Base-by-base conservation (phyloP, 2,888 invertebrate species). In the Oegoconia quadripuncta region DNA sequence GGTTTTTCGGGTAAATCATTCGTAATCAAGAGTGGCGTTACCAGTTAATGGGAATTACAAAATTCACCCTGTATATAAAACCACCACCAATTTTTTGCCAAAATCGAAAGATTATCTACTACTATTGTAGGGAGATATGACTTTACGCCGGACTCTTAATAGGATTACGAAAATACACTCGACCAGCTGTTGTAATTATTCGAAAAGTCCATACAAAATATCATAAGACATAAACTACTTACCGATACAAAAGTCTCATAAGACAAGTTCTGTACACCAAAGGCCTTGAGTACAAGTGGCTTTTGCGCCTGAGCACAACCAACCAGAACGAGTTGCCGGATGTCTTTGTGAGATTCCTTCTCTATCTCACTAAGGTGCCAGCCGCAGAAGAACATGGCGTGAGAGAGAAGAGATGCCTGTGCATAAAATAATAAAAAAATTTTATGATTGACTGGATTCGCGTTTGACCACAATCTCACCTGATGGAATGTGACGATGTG, bases 231-330 rank as follows among this genome's bases (percentile, higher is more conserved):
- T 7, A 20, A 8, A 23, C 14, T 11, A 55, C 73, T 72, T 60
- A 84, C 84, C 37, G 79, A 81, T 8, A 84, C 82, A 52, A 84
- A 86, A 9, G 83, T 82, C 37, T 55, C 70, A 45, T 84, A 86
- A 0, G 87, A 86, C 37, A 87, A 58, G 40, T 83, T 81, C 41
- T 81, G 77, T 30, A 84, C 74, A 1, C 82, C 83, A 36, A 87
- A 88, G 1, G 88, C 88, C 44, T 86, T 88, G 3, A 89, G 64
- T 18, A 83, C 61, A 1, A 87, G 63, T 1, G 88, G 81, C 29
- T 79, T 80, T 46, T 88, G 83, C 16, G 88, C 77, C 47, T 83
- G 78, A n/a, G 73, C 61, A 55, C 80, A 78, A 13, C 82, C 77
- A 15, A 88, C 74, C 3, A 82, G 56, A n/a, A 83, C 67, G 4